These are phyloP conservation scores for Propithecus coquereli DNA, from an alignment of 2,113 vertebrate genomes.

Conservation along the genomic window DNA sequence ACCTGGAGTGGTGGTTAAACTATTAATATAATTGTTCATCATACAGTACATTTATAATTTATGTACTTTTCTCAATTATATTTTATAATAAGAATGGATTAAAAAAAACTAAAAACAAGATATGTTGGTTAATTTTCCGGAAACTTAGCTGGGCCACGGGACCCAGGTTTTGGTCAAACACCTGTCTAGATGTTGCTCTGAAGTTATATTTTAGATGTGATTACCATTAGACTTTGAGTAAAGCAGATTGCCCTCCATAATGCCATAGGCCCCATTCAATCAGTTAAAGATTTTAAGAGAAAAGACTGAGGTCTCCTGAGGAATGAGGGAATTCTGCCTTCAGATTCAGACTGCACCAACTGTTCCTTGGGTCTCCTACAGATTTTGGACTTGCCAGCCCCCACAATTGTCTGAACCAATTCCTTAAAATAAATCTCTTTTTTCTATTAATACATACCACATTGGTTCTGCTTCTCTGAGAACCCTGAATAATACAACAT, in stretches of 20 bases:
- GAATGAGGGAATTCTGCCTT: constrained; percentile 23
- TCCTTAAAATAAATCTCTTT: not conserved
- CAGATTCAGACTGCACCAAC: not conserved
- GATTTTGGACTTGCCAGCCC: not conserved
- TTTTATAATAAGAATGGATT: constrained; percentile 8
- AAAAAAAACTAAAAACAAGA: constrained; percentile 12
- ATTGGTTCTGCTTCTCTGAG: constrained; percentile 33
- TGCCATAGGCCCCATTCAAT: not conserved
- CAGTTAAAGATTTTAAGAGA: not conserved
- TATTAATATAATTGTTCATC: constrained; percentile 4
- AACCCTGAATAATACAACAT: not conserved
- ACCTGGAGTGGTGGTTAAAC: not conserved
- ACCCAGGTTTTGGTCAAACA: not conserved
- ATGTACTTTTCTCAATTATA: constrained; percentile 26
- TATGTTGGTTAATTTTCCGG: constrained; percentile 15
- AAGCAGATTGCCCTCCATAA: not conserved
- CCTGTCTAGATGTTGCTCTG: not conserved
- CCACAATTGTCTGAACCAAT: not conserved
- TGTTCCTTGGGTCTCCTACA: not conserved
- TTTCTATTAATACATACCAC: not conserved
- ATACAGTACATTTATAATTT: not conserved
- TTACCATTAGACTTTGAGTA: not conserved
- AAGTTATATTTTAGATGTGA: constrained; percentile 2
- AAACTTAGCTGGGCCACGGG: not conserved
- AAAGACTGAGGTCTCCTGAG: not conserved